Evolutionary conservation across 2,797 vertebrate genomes (phyloP), one percentile per base, ranked within the genome.

Genomic region (Myripristis murdjan): DNA sequence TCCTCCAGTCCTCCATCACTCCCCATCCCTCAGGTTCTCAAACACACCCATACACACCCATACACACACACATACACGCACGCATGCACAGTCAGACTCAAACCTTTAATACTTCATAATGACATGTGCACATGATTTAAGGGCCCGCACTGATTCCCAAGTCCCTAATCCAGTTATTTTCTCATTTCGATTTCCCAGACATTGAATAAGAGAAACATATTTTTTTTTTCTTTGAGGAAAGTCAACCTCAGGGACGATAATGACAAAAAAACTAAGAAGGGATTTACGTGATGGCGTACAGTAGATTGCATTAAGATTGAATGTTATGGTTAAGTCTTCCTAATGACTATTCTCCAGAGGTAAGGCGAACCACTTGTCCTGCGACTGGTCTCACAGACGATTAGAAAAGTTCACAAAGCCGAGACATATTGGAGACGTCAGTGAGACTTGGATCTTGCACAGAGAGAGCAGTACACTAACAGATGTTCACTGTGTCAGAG

Each of bases 111-210:
- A 91, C 91, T 89, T 92, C 81, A 91, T 92, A 93, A 92, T 93
- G 91, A 91, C 91, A 91, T 91, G 84, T 93, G 91, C 87, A 87
- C 84, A 93, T 93, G 92, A 93, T 92, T 93, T 89, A 92, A 88
- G 87, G 91, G 84, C 79, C 89, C 52, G 86, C 88, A 88, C 90
- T 92, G 90, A 94, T 93, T 93, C 90, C 91, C 89, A 90, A 87
- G 79, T 90, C 91, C 90, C 92, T 92, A 92, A 93, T 94, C 92
- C 93, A 92, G 87, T 94, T 90, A 92, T 92, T 93, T 94, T 93
- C 91, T 93, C 91, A 93, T 94, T 93, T 92, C 80, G 89, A 87
- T 90, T 93, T 94, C 89, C 90, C 89, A 90, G 90, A 91, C 90
- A 91, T 92, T 93, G 89, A 92, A 92, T 91, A 90, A 91, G 87